Conservation (phyloP, 2,113 vertebrate species). For the Nothocercus julius region DNA sequence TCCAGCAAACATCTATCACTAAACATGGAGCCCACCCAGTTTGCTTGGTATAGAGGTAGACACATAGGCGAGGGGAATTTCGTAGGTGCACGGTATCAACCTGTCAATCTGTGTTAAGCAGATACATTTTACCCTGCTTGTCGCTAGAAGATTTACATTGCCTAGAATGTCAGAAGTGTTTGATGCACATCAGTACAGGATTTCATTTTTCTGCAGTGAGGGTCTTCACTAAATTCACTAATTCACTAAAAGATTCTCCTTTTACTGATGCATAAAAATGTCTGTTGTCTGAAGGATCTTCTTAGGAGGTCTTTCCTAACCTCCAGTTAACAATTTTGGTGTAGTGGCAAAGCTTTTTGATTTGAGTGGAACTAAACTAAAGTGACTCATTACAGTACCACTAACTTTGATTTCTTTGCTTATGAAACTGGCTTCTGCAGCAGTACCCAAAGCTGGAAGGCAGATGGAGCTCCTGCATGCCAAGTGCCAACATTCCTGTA, state of each 20-base stretch:
- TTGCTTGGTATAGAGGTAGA: neutral
- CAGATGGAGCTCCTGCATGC: conserved; percentile 61
- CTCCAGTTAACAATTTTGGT: neutral
- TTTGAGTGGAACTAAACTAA: neutral
- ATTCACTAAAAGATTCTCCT: neutral
- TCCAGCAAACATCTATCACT: neutral
- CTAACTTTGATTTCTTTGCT: neutral
- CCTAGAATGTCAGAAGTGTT: neutral
- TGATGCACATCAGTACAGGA: neutral
- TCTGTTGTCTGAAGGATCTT: neutral
- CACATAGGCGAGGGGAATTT: neutral
- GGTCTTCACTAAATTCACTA: neutral
- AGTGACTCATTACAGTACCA: neutral
- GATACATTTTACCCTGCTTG: neutral
- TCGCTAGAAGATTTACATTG: neutral
- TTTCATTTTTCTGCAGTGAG: neutral
- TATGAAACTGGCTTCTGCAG: neutral
- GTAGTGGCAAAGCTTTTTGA: neutral
- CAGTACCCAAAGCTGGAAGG: conserved; percentile 37
- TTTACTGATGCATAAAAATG: neutral
- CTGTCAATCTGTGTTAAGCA: neutral
- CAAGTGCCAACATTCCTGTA: neutral
- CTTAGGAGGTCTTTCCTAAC: neutral
- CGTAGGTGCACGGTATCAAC: neutral
- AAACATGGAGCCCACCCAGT: neutral